Percentiles rank a stretch among this genome's conserved stretches.
phyloP scores from a whole-genome alignment of 2,797 vertebrate species.

The Loris lydekkerianus region DNA sequence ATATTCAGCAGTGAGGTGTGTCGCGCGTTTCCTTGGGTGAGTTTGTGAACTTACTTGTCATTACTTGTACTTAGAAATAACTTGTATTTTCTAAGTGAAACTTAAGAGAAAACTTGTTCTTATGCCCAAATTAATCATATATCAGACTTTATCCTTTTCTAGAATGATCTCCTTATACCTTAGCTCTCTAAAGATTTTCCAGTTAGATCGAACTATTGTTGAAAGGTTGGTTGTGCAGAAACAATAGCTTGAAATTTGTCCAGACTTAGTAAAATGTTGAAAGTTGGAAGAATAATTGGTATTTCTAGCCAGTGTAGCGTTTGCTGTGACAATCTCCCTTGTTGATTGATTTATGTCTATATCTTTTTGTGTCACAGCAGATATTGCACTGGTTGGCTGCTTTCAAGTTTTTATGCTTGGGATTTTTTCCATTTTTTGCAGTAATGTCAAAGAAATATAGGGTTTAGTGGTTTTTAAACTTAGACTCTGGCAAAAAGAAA shows the following conservation, averaged over 20 bases:
- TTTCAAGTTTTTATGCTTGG: slow-evolving; percentile 26
- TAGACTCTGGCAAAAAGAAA: slow-evolving; percentile 47
- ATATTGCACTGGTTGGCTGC: background rate
- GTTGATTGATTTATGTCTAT: background rate
- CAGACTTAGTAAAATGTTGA: slow-evolving; percentile 36
- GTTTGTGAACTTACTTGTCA: too few relatives aligned
- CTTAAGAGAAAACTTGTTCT: background rate
- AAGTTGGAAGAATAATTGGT: slow-evolving; percentile 51
- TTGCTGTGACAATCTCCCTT: slow-evolving; percentile 3
- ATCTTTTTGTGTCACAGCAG: slow-evolving; percentile 16
- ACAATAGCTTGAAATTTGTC: slow-evolving; percentile 34
- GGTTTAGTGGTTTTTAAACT: slow-evolving; percentile 45
- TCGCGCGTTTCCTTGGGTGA: too few relatives aligned
- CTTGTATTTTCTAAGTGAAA: slow-evolving; percentile 48
- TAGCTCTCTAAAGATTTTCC: background rate
- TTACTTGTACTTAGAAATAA: background rate
- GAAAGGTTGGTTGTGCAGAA: slow-evolving; percentile 44
- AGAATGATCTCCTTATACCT: background rate
- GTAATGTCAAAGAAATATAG: slow-evolving; percentile 27
- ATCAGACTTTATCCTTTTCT: background rate
- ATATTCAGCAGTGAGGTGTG: too few relatives aligned
- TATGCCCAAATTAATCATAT: background rate
- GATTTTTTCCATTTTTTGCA: background rate
- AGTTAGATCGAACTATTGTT: background rate
- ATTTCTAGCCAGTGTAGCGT: slow-evolving; percentile 38